A percentile compares a stretch with the other conserved stretches of the same genome.
phyloP scores from a whole-genome alignment of 2,797 vertebrate genomes.

The Enteromius viviparus region DNA sequence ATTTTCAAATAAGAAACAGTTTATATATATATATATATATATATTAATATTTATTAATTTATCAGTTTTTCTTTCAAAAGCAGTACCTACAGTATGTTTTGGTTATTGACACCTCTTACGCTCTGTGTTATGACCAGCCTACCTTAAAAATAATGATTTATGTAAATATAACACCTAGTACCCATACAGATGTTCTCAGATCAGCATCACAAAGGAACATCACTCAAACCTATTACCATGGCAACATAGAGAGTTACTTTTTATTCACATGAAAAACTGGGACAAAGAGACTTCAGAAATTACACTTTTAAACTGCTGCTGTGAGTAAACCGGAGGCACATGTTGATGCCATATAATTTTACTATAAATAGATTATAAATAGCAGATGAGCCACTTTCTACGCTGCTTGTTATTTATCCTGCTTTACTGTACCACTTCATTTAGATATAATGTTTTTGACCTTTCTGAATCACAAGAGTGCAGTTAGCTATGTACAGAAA shows the following conservation, averaged over 20 bases:
- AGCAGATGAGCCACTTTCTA: not conserved
- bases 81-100: not conserved
- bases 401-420: not conserved
- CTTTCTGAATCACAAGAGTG: slow-evolving; percentile 29
- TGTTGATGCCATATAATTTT: not conserved
- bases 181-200: not conserved
- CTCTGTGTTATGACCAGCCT: not conserved
- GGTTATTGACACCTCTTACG: not conserved
- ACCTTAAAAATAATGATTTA: not conserved
- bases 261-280: slow-evolving; percentile 7
- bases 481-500: not conserved
- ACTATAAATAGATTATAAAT: slow-evolving; percentile 36
- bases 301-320: not conserved
- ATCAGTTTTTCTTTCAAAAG: not conserved
- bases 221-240: not conserved
- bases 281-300: not conserved
- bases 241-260: not conserved
- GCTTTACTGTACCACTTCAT: not conserved
- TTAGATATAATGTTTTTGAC: slow-evolving; percentile 40
- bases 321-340: not conserved
- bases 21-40: not conserved
- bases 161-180: not conserved
- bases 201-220: not conserved
- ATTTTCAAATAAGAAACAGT: not conserved
- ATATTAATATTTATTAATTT: not conserved